Base-by-base conservation (phyloP, 2,113 vertebrate genomes). In the Gymnarchus niloticus region DNA sequence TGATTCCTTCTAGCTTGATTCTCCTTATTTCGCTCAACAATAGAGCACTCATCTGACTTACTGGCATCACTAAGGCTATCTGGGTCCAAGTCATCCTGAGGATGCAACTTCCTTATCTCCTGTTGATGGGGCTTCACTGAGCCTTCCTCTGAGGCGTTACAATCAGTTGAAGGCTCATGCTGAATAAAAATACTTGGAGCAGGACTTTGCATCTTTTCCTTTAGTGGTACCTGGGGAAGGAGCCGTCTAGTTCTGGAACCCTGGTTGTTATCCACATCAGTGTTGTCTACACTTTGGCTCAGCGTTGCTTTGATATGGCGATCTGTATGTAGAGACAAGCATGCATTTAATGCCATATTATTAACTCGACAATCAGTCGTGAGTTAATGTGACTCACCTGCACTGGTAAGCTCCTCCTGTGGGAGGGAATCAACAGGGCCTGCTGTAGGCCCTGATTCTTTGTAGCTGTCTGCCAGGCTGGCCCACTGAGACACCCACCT, bases 401-500 rank as follows among this genome's bases (percentile, higher is more conserved):
- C 91, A 81, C 91, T 90, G 85, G 92, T 87, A 88, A 87, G 59
- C 81, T 93, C 88, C 77, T 89, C 91, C 86, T 92, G 92, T 37
- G 65, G 41, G 83, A 90, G 80, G 41, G 89, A 88, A 52, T 88
- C 88, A 28, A 89, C 89, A 86, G 91, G 90, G 85, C 91, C 83
- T 52, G 90, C 90, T 88, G 94, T 91, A 28, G 92, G 91, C 76
- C 92, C 93, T 1, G 95, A 92, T 51, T 97, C 96, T 21, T 95
- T 92, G 88, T 97, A 98, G 93, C 95, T 96, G 91, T 99, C 98
- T 0, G 96, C 98, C 91, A 99, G 94, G 91, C 97, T 98, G 0
- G 98, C 96, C 98, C 98, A 99, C 86, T 97, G 93, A 65, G 98
- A 99, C 85, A 95, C 97, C 98, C 97, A 99, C 90, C 96, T 99